Evolutionary conservation across 2,888 invertebrate species (phyloP).

Genomic region (Halictus quadricinctus): DNA sequence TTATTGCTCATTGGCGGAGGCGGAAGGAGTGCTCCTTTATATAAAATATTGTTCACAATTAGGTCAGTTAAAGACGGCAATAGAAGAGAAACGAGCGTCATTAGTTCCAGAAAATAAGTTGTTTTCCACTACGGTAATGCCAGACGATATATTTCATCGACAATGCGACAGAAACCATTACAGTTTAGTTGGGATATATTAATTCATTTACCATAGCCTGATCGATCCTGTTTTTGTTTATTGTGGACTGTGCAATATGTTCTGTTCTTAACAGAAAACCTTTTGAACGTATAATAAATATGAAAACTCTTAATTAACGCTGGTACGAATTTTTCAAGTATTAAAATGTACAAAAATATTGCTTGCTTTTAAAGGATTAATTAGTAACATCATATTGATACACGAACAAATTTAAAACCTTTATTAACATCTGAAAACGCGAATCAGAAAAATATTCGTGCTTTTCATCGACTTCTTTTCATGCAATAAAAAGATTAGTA

Average conservation of each 20-base stretch:
- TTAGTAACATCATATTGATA: neutral
- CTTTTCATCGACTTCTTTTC: neutral
- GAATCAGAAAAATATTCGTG: neutral
- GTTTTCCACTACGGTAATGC: slow-evolving; percentile 18
- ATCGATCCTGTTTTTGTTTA: neutral
- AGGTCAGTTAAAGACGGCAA: slow-evolving; percentile 9
- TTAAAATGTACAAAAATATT: neutral
- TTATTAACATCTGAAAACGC: neutral
- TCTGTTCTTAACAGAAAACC: neutral
- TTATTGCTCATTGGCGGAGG: neutral
- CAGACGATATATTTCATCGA: slow-evolving; percentile 9
- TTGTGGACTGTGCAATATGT: neutral
- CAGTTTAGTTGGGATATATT: slow-evolving; percentile 7
- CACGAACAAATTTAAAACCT: neutral
- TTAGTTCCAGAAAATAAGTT: slow-evolving; percentile 18
- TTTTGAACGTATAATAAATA: neutral
- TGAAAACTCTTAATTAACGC: neutral
- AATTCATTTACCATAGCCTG: neutral
- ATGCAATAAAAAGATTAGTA: neutral
- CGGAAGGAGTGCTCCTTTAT: slow-evolving; percentile 1
- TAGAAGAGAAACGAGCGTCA: slow-evolving; percentile 18
- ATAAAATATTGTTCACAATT: slow-evolving; percentile 19
- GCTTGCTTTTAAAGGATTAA: neutral
- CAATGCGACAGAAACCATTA: neutral
- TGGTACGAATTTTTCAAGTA: neutral